phyloP scores from a whole-genome alignment of 2,797 vertebrate species.

The Phaenicophaeus curvirostris region DNA sequence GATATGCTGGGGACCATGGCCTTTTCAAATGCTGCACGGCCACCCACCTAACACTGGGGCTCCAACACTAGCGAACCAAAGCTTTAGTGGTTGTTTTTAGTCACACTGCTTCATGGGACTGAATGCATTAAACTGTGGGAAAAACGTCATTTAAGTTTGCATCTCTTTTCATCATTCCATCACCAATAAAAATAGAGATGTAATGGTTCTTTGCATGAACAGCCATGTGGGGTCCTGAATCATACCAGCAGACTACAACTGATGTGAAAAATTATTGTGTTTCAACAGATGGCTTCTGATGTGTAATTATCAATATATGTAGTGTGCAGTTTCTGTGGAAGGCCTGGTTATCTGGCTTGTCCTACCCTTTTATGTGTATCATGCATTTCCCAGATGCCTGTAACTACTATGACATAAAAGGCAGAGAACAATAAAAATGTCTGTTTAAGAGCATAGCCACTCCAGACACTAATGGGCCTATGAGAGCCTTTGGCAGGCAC shows the following conservation, averaged over 20 bases:
- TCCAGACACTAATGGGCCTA: slow-evolving; percentile 41
- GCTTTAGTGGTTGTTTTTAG: not conserved
- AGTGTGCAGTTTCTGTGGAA: not conserved
- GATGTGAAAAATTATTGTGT: slow-evolving; percentile 5
- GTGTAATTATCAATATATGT: not conserved
- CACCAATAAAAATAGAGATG: not conserved
- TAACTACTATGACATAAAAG: slow-evolving; percentile 10
- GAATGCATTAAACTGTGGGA: accelerated
- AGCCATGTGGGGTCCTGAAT: not conserved
- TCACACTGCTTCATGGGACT: not conserved
- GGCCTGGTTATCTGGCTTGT: not conserved
- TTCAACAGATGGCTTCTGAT: slow-evolving; percentile 1
- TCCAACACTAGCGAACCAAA: not conserved
- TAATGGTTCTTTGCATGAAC: not conserved
- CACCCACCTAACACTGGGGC: not conserved
- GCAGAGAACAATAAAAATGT: slow-evolving; percentile 55
- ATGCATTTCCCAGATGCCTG: not conserved
- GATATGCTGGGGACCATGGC: not conserved
- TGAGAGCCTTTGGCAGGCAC: slow-evolving; percentile 47
- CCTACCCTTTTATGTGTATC: not conserved
- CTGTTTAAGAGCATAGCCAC: slow-evolving; percentile 37
- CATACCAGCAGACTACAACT: not conserved
- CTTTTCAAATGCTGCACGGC: not conserved
- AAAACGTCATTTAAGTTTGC: not conserved
- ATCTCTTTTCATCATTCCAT: not conserved